Evolutionary conservation across 2,113 vertebrate genomes (phyloP), one percentile per base, ranked within the genome.

Genomic region (Trichechus manatus): DNA sequence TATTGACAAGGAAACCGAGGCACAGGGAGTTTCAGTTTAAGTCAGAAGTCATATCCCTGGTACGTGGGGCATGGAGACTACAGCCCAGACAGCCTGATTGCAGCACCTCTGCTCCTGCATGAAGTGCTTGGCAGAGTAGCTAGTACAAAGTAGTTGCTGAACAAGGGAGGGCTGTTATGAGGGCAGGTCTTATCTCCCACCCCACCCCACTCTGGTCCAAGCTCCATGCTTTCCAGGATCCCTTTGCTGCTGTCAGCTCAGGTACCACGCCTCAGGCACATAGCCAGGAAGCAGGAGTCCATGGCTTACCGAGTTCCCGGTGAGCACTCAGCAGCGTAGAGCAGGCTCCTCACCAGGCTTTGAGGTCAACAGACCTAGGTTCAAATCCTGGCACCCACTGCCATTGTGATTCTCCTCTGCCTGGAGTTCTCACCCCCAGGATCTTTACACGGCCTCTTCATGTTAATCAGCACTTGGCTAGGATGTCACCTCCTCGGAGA

Each of bases 1-100:
- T 66, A 39, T 2, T 14, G 23, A n/a, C 33, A 1, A 61, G 33
- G 47, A 81, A 77, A 78, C 77, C 50, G 82, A 50, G 50, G 75
- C 23, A 25, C 3, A 4, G 1, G 27, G 89, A 3, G 1, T 68
- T 31, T 39, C 20, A 15, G 5, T 78, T 23, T 25, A 15, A 33
- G 10, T 64, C 90, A 39, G 36, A 74, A 74, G 63, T 39, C 39
- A 29, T 23, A 42, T 42, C 5, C 33, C 39, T 29, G 42, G 42
- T 2, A 5, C 19, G 27, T 4, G 19, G 44, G n/a, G 31, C 0
- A 0, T 13, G 23, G 50, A 11, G 14, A 22, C 42, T 61, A 20
- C 7, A 39, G 42, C 47, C 44, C 79, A n/a, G 53, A 64, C 20
- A 11, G 27, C 47, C 66, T 23, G 44, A 22, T 20, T 15, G 15